A percentile compares a stretch with the other conserved stretches of the same genome.
Conservation (phyloP, 2,113 vertebrate species). For the Sander vitreus region DNA sequence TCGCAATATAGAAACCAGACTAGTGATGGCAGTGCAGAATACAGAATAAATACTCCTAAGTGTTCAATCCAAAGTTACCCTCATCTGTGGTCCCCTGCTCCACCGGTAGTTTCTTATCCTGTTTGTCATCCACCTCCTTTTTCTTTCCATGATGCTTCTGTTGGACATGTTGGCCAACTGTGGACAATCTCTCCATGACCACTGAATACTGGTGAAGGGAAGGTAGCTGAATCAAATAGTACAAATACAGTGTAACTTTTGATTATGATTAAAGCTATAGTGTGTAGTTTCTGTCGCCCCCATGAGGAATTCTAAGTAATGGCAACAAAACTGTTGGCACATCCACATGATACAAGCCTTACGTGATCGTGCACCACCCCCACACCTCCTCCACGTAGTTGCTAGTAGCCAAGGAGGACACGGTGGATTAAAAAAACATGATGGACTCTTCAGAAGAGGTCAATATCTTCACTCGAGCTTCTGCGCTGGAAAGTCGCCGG, state of each 20-base stretch:
- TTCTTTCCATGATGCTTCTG: conserved; percentile 12
- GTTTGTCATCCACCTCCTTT: background rate
- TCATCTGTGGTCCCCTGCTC: conserved; percentile 19
- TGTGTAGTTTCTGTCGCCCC: no score
- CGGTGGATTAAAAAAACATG: no score
- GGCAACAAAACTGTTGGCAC: no score
- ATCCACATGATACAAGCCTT: no score
- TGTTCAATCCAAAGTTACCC: conserved; percentile 32
- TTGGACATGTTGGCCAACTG: background rate
- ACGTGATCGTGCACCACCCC: no score
- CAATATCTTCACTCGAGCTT: no score
- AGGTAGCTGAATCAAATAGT: background rate
- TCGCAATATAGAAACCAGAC: background rate
- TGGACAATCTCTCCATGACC: conserved; percentile 49
- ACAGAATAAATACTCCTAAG: background rate
- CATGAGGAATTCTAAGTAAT: no score
- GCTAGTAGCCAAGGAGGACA: no score
- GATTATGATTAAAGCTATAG: background rate
- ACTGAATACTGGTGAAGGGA: background rate
- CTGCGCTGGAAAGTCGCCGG: no score
- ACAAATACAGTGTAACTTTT: background rate
- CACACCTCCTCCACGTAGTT: no score
- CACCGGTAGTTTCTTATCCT: background rate
- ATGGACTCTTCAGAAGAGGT: no score
- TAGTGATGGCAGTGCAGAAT: background rate